Conservation (phyloP, 2,113 vertebrate genomes). For the Megaceryle maxima region DNA sequence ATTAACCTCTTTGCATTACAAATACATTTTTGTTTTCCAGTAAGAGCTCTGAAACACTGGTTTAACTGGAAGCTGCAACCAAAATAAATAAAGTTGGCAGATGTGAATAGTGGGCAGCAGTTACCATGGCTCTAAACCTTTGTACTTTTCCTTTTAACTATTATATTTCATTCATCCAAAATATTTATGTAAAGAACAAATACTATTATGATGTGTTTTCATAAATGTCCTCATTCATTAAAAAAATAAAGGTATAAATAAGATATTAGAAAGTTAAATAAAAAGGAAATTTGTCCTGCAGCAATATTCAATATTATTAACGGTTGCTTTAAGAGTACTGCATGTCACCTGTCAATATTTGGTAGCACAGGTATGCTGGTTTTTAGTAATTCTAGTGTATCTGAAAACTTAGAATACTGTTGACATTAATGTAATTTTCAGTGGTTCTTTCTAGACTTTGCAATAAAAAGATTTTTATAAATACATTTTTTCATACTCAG, state of each 20-base stretch:
- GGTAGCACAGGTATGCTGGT: rapidly evolving
- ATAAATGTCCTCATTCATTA: not conserved
- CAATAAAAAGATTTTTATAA: not conserved
- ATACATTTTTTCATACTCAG: not conserved
- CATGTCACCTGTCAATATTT: not conserved
- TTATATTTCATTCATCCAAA: not conserved
- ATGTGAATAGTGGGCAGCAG: not conserved
- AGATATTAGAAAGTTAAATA: not conserved
- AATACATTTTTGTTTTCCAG: not conserved
- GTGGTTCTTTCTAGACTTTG: not conserved
- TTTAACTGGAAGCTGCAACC: not conserved
- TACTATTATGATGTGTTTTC: not conserved
- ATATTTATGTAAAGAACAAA: not conserved
- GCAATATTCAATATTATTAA: not conserved
- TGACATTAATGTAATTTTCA: not conserved
- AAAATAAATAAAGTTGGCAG: not conserved
- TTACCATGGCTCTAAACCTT: not conserved
- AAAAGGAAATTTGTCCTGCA: not conserved
- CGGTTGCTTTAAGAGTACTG: not conserved
- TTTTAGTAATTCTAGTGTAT: not conserved
- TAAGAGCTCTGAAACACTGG: not conserved
- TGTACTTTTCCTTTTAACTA: not conserved
- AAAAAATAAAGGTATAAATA: not conserved
- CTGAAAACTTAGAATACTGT: not conserved
- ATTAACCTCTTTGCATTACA: not conserved